Base-by-base conservation (phyloP, 1,140 invertebrate species). In the Aphelenchoides besseyi region DNA sequence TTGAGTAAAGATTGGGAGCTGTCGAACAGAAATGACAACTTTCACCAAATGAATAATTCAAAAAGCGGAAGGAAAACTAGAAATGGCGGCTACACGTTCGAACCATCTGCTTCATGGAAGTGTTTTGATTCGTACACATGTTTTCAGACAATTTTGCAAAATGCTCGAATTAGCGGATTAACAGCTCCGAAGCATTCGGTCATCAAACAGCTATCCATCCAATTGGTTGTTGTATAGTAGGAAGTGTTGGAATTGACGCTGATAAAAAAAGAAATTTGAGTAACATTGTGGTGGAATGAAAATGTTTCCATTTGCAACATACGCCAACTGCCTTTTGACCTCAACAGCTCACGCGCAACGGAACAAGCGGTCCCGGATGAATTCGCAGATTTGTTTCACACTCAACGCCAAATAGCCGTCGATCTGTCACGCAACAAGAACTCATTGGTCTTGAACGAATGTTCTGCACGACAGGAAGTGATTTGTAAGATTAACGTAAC, bases 301-400 rank as follows among this genome's bases (percentile, higher is more conserved):
- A 12, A 48, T 48, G 41, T 48, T 48, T 48, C 23, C 41, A 48
- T 16, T 48, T 23, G 12, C 12, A 48, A 48, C 41, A 48, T 48
- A 48, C 41, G 41, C 12, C 12, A 48, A 12, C 12, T 23, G 41
- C 41, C 41, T 48, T 48, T 23, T 48, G 41, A 48, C 41, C 41
- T 23, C 41, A 48, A 12, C 41, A 48, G 23, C 41, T 23, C 41
- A 48, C 41, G 41, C 41, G 41, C 23, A 16, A 12, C 41, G 12
- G 12, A 48, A 48, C 41, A 48, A 23, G 41, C 41, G 41, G 41
- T 48, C 41, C 41, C 41, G 41, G 12, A 12, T 48, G 41, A 48
- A 48, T 48, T 48, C 41, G 41, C 41, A 23, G 41, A 48, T 48
- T n/a, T 48, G 41, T 48, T 48, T 48, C 41, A 48, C 41, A 48